Evolutionary conservation across 2,888 invertebrate species (phyloP).

Genomic region (Trissoscelio sp.): DNA sequence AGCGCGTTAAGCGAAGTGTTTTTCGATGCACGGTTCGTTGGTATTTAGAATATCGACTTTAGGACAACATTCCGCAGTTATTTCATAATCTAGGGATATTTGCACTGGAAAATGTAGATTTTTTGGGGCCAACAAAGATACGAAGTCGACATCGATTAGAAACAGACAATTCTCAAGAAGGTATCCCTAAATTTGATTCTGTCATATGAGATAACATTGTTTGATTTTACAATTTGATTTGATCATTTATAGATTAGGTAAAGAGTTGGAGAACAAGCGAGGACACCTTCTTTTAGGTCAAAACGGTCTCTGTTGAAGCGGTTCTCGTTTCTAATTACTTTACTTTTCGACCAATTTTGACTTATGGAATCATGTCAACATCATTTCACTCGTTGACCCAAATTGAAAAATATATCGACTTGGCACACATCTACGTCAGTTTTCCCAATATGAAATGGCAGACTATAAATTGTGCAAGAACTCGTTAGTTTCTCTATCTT

Average conservation of each 20-base stretch:
- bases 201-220: no score
- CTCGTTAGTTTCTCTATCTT: background rate
- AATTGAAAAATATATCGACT: conserved; percentile 33
- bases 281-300: no score
- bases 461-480: conserved; percentile 6
- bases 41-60: conserved; percentile 49
- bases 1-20: conserved; percentile 37
- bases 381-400: background rate
- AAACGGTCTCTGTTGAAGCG: no score
- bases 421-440: conserved; percentile 17
- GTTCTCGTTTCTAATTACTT: background rate
- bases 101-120: background rate
- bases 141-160: background rate
- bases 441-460: background rate
- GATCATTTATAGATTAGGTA: no score
- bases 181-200: no score
- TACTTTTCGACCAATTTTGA: background rate
- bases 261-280: no score
- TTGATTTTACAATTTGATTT: no score
- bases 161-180: background rate
- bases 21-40: conserved; percentile 17
- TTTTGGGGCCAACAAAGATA: background rate
- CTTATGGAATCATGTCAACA: background rate
- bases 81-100: background rate
- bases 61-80: background rate